phyloP scores from a whole-genome alignment of 2,888 invertebrate species.

The Drosophila engyochracea region DNA sequence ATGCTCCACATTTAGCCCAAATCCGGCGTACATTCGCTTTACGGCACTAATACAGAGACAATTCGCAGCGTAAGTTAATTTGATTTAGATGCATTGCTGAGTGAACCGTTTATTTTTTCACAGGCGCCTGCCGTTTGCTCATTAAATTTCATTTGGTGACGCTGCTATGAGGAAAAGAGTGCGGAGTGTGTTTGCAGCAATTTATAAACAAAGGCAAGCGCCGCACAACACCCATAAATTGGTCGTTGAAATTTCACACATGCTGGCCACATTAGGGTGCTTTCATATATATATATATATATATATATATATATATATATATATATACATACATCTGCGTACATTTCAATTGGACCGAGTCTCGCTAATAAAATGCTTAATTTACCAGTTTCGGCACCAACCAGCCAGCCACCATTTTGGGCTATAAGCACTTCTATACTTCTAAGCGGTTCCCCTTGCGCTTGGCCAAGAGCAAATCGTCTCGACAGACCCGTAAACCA shows the following conservation, averaged over 20 bases:
- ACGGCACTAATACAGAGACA: conserved; percentile 4
- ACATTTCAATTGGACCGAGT: conserved; percentile 47
- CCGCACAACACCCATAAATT: conserved; percentile 75
- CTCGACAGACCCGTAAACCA: conserved; percentile 26
- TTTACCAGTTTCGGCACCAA: conserved; percentile 55
- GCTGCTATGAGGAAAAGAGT: conserved; percentile 1
- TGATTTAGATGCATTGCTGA: conserved; percentile 74
- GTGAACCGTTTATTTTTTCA: conserved; percentile 74
- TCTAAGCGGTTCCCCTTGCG: conserved; percentile 19
- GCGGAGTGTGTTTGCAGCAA: conserved; percentile 23
- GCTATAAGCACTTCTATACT: conserved; percentile 22
- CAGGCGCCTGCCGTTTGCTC: conserved; percentile 59
- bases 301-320: conserved; percentile 4
- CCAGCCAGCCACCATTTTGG: conserved; percentile 1
- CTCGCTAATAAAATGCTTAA: conserved; percentile 75
- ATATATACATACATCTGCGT: conserved; percentile 23
- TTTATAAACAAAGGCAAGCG: conserved; percentile 69
- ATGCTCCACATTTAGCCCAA: conserved; percentile 3
- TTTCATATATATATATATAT: conserved; percentile 11
- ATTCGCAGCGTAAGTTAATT: conserved; percentile 57
- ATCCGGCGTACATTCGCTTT: not conserved
- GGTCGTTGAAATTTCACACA: conserved; percentile 76
- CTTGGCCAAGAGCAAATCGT: conserved; percentile 26
- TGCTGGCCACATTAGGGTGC: conserved; percentile 53
- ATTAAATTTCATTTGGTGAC: conserved; percentile 75